A percentile compares a stretch with the other conserved stretches of the same genome.
Conservation (phyloP, 2,797 vertebrate species). For the Pseudomugil tenellus region DNA sequence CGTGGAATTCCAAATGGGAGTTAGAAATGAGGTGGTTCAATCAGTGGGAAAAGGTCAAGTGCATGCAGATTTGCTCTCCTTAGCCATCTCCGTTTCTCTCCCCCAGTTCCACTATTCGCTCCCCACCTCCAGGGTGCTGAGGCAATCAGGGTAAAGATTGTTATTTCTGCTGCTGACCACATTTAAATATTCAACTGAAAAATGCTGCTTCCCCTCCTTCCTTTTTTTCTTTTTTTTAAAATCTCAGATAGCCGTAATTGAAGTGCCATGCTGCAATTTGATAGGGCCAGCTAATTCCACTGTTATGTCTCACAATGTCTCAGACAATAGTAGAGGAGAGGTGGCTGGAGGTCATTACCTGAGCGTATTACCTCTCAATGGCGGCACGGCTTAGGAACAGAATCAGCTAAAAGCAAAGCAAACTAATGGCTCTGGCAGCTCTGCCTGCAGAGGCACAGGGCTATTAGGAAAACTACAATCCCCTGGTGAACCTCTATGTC, state of each 20-base stretch:
- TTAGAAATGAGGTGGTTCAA: constrained; percentile 75
- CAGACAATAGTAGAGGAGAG: constrained; percentile 55
- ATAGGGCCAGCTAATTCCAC: constrained; percentile 61
- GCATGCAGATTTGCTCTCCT: constrained; percentile 74
- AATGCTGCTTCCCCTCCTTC: not conserved
- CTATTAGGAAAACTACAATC: constrained; percentile 81
- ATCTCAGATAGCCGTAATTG: constrained; percentile 28
- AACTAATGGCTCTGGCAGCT: constrained; percentile 70
- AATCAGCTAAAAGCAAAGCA: constrained; percentile 70
- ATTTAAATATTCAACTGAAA: constrained; percentile 76
- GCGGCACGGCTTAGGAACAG: constrained; percentile 45
- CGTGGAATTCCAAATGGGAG: constrained; percentile 77
- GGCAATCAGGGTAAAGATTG: constrained; percentile 76
- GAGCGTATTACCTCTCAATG: constrained; percentile 56
- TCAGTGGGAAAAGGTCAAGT: constrained; percentile 83
- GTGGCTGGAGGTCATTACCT: constrained; percentile 69
- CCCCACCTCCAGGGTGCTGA: constrained; percentile 56
- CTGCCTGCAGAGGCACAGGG: constrained; percentile 63
- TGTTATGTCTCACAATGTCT: constrained; percentile 54
- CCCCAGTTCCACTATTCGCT: constrained; percentile 53
- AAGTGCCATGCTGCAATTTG: constrained; percentile 52
- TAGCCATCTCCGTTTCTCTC: constrained; percentile 45
- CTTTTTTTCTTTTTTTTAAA: constrained; percentile 1
- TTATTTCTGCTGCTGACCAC: constrained; percentile 71
- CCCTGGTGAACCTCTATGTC: constrained; percentile 73